Percentiles rank a stretch among this genome's conserved stretches.
Conservation (phyloP, 2,797 vertebrate species). For the Sebastes trivittatus region DNA sequence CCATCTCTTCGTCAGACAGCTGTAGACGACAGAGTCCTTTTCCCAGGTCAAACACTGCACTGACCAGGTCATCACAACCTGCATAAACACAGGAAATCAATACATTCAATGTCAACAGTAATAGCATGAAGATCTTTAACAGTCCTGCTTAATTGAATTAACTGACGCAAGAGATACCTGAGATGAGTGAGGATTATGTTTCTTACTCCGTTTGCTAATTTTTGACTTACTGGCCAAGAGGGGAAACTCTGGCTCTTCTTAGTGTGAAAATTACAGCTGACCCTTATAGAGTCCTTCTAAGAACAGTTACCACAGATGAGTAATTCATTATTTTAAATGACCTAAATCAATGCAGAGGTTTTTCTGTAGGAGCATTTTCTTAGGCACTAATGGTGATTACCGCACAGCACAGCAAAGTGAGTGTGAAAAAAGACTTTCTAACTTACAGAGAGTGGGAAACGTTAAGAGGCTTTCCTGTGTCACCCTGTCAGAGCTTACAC, state of each 20-base stretch:
- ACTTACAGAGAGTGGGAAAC: background rate
- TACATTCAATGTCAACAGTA: background rate
- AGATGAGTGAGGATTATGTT: background rate
- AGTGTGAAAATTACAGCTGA: background rate
- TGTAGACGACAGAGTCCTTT: constrained; percentile 89
- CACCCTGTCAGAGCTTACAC: background rate
- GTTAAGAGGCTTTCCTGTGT: background rate
- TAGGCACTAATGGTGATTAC: background rate
- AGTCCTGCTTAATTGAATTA: background rate
- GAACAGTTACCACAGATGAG: background rate
- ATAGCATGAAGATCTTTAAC: background rate
- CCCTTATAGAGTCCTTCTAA: background rate
- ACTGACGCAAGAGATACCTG: background rate
- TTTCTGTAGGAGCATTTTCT: background rate
- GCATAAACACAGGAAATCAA: constrained; percentile 32
- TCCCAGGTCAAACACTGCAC: constrained; percentile 88
- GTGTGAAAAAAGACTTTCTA: background rate
- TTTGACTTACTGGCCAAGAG: background rate
- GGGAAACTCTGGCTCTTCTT: background rate
- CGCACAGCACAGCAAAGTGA: background rate
- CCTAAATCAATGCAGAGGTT: background rate
- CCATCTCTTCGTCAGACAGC: constrained; percentile 91
- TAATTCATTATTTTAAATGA: background rate
- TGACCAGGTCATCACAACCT: constrained; percentile 92
- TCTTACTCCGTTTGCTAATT: background rate